These are phyloP conservation scores for Drosophila gaucha DNA, from an alignment of 2,888 invertebrate genomes.

Conservation along the genomic window DNA sequence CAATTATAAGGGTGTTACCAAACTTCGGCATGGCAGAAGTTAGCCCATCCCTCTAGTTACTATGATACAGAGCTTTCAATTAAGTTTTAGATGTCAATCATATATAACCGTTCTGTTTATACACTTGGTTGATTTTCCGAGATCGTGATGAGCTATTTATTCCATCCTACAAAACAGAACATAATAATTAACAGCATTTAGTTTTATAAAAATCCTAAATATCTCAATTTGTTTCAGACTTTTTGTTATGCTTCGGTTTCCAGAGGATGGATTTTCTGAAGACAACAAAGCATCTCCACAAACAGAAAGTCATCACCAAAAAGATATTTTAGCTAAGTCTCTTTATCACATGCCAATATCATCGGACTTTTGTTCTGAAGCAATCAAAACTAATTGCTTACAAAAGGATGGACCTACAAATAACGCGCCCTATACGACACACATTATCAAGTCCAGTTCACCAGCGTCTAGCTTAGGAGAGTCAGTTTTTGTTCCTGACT, in stretches of 20 bases:
- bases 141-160: too few relatives aligned
- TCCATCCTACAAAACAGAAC: neutral
- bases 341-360: conserved; percentile 56
- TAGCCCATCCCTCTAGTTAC: too few relatives aligned
- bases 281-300: conserved; percentile 51
- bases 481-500: conserved; percentile 51
- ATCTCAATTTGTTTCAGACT: conserved; percentile 23
- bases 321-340: conserved; percentile 51
- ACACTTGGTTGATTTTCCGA: too few relatives aligned
- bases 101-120: too few relatives aligned
- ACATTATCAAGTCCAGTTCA: conserved; percentile 59
- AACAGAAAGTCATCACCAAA: conserved; percentile 41
- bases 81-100: too few relatives aligned
- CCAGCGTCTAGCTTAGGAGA: conserved; percentile 62
- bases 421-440: conserved; percentile 48
- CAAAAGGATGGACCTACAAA: conserved; percentile 44
- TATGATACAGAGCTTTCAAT: too few relatives aligned
- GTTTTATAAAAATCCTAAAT: too few relatives aligned
- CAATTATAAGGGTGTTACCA: too few relatives aligned
- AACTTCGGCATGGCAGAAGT: too few relatives aligned
- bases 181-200: neutral
- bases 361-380: conserved; percentile 53
- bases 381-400: conserved; percentile 53
- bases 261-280: conserved; percentile 65
- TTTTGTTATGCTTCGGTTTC: conserved; percentile 53